These are phyloP conservation scores for Tetramorium alpestre DNA, from an alignment of 1,140 invertebrate species.

Conservation along the genomic window DNA sequence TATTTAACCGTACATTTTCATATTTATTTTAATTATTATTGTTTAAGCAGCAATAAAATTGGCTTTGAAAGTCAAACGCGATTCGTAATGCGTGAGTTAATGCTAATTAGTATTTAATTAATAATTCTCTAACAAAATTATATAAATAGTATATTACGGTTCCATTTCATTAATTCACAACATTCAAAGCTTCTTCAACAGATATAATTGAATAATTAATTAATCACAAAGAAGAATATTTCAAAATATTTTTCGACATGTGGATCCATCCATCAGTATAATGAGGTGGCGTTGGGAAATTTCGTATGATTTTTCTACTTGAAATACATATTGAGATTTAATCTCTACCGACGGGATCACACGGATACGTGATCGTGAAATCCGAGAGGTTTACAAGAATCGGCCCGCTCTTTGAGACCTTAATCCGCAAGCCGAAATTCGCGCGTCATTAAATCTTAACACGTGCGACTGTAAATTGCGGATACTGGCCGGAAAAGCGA, in stretches of 20 bases:
- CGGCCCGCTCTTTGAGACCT: slow-evolving; percentile 21
- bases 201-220: slow-evolving; percentile 5
- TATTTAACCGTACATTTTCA: no score
- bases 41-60: no score
- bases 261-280: neutral
- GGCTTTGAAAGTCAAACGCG: no score
- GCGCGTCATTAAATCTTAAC: slow-evolving; percentile 52
- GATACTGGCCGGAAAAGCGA: neutral
- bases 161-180: neutral
- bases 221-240: neutral
- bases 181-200: neutral
- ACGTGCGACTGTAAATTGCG: slow-evolving; percentile 49
- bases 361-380: neutral
- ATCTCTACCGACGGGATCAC: neutral
- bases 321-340: neutral
- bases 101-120: no score
- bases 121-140: no score
- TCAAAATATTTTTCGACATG: neutral
- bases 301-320: neutral
- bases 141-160: no score
- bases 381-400: neutral
- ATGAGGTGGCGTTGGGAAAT: neutral
- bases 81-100: no score
- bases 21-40: no score
- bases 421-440: slow-evolving; percentile 33